Evolutionary conservation across 2,797 vertebrate species (phyloP).

Genomic region (Prionace glauca): DNA sequence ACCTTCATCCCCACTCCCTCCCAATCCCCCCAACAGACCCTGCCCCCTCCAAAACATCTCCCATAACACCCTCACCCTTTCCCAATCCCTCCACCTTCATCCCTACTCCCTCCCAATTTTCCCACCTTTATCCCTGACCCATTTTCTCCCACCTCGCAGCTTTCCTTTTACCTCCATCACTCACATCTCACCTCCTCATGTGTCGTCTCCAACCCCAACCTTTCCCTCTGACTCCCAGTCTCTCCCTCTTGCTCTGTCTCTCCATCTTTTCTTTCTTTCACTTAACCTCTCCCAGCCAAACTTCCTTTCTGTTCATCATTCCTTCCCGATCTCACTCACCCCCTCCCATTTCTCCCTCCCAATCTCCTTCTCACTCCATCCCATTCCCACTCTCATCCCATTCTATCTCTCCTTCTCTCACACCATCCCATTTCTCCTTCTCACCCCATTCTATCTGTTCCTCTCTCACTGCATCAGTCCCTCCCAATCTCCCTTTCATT

Average conservation of each 20-base stretch:
- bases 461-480: too few relatives aligned
- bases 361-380: neutral
- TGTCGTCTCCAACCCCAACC: neutral
- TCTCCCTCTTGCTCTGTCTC: neutral
- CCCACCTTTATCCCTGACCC: too few relatives aligned
- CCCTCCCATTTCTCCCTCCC: neutral
- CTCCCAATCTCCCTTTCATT: too few relatives aligned
- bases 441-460: too few relatives aligned
- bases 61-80: too few relatives aligned
- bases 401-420: too few relatives aligned
- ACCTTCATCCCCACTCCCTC: too few relatives aligned
- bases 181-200: neutral
- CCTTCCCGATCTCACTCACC: neutral
- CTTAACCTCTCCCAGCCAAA: neutral
- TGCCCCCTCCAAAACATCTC: too few relatives aligned
- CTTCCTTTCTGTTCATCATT: neutral
- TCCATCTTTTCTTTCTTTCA: neutral
- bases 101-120: too few relatives aligned
- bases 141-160: neutral
- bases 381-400: neutral
- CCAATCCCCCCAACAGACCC: too few relatives aligned
- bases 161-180: neutral
- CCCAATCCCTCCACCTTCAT: too few relatives aligned
- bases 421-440: too few relatives aligned
- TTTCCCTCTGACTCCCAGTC: neutral